phyloP scores from a whole-genome alignment of 2,113 vertebrate species.

The Progne subis region DNA sequence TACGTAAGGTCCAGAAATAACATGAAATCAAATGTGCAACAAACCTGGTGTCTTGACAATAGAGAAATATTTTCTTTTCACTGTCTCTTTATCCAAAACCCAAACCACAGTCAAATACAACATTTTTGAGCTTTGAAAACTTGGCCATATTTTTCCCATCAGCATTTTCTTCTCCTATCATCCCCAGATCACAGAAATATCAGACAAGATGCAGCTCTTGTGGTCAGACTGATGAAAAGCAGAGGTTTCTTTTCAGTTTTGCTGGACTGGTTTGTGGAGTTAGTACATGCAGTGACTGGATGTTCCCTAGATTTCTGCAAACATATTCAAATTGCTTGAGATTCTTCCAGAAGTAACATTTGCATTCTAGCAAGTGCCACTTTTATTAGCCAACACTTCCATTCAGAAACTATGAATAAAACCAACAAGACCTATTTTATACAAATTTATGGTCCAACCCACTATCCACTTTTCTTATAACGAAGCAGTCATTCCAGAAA shows the following conservation, averaged over 20 bases:
- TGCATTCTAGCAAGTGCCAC: background rate
- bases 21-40: background rate
- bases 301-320: background rate
- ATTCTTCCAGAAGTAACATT: background rate
- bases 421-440: background rate
- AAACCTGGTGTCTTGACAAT: background rate
- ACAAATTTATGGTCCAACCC: background rate
- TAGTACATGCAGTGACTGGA: background rate
- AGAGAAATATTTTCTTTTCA: background rate
- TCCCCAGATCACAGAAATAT: background rate
- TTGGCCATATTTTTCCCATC: background rate
- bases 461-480: background rate
- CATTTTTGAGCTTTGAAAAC: background rate
- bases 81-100: background rate
- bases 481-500: background rate
- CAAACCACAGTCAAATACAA: background rate
- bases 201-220: background rate
- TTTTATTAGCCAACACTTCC: background rate
- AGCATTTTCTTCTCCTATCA: background rate
- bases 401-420: background rate
- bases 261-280: background rate
- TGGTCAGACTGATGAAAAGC: background rate
- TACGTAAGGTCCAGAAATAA: background rate
- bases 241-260: background rate
- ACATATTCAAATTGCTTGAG: background rate